Conservation (phyloP, 2,888 invertebrate genomes). For the Aphodius sticticus region DNA sequence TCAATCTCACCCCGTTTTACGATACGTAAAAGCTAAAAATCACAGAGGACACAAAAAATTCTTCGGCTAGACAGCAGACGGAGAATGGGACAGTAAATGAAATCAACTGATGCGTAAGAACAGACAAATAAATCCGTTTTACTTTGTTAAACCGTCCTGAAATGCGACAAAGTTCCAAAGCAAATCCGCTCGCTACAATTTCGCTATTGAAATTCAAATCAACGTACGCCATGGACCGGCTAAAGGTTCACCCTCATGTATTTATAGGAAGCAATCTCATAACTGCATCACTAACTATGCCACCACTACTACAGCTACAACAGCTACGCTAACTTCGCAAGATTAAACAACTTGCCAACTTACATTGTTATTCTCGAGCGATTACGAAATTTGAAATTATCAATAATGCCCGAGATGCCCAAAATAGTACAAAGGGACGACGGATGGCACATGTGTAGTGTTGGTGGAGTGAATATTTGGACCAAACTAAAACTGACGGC, state of each 20-base stretch:
- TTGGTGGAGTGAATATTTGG: background rate
- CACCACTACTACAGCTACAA: constrained; percentile 6
- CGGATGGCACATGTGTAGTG: background rate
- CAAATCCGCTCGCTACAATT: constrained; percentile 20
- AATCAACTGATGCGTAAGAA: constrained; percentile 6
- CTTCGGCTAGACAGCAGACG: no score
- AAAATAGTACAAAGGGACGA: background rate
- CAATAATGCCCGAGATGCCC: constrained; percentile 18
- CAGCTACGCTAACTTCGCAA: constrained; percentile 37
- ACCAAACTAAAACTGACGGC: background rate
- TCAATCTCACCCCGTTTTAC: no score
- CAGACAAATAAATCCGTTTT: constrained; percentile 8
- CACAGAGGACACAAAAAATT: no score
- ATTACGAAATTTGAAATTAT: constrained; percentile 27
- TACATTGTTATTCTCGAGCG: constrained; percentile 25
- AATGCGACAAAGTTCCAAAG: background rate
- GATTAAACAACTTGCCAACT: constrained; percentile 44
- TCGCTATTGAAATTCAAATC: constrained; percentile 31
- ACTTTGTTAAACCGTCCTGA: background rate
- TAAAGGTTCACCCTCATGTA: constrained; percentile 17
- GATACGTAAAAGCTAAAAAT: no score
- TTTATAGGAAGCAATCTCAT: constrained; percentile 40
- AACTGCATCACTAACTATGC: constrained; percentile 44
- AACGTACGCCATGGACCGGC: constrained; percentile 17
- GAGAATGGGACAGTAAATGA: background rate